Conservation (phyloP, 2,113 vertebrate genomes). For the Spilogale gracilis region DNA sequence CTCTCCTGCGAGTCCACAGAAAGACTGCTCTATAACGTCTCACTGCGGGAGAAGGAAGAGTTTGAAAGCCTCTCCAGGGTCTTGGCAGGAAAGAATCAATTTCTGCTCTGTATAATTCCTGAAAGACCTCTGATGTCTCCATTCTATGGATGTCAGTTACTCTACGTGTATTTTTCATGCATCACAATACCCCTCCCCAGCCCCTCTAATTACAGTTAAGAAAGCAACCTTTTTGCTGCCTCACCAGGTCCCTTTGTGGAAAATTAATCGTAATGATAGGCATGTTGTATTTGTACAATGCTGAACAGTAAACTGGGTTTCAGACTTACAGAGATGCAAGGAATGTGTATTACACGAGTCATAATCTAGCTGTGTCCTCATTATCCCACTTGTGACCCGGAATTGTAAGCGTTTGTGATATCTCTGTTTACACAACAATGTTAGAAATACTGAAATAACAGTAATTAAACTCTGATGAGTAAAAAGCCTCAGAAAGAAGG, state of each 20-base stretch:
- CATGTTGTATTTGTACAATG: background rate
- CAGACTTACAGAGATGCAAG: background rate
- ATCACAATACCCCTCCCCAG: background rate
- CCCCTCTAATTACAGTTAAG: background rate
- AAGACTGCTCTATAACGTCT: background rate
- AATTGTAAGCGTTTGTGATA: background rate
- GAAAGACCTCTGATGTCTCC: background rate
- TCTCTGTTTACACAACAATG: background rate
- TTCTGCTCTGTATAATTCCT: background rate
- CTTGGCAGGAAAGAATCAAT: constrained; percentile 23
- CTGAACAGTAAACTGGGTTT: background rate
- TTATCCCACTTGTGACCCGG: background rate
- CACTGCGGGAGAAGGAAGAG: background rate
- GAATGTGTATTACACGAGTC: background rate
- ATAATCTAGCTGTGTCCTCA: background rate
- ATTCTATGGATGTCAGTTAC: background rate
- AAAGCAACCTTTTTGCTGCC: background rate
- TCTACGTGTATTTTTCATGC: background rate
- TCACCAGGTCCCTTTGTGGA: background rate
- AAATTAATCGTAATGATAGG: background rate
- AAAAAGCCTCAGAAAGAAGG: background rate
- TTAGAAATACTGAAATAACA: background rate
- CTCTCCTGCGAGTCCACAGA: background rate
- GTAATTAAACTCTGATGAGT: background rate
- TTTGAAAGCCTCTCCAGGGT: background rate